Percentiles rank a stretch among this genome's conserved stretches.
Evolutionary conservation across 2,797 vertebrate species (phyloP).

Genomic region (Nyctibius grandis): DNA sequence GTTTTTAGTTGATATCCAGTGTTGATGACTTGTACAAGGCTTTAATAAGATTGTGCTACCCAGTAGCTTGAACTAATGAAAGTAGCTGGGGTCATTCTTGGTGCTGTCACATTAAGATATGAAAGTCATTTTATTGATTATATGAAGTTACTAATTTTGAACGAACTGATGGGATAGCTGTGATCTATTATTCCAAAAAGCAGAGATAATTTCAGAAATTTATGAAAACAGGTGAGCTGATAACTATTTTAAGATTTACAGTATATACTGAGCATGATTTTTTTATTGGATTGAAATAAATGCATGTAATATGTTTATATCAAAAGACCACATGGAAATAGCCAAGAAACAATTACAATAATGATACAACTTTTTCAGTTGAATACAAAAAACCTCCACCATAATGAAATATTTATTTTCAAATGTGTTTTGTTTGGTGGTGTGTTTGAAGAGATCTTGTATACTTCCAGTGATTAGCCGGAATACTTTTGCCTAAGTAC

Average conservation of each 20-base stretch:
- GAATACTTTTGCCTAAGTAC: background rate
- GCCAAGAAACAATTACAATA: background rate
- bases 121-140: background rate
- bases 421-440: background rate
- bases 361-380: background rate
- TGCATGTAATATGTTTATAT: background rate
- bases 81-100: background rate
- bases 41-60: constrained; percentile 7
- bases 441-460: background rate
- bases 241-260: background rate
- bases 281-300: background rate
- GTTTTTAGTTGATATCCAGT: background rate
- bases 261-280: background rate
- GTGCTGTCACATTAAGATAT: constrained; percentile 1
- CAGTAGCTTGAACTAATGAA: constrained; percentile 3
- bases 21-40: background rate
- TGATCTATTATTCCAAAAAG: background rate
- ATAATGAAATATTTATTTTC: background rate
- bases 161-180: background rate
- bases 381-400: background rate
- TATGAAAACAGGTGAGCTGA: background rate
- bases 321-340: background rate
- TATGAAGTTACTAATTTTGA: background rate
- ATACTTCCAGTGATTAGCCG: background rate
- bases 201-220: background rate